Base-by-base conservation (phyloP, 2,797 vertebrate species). In the Graptemys geographica region DNA sequence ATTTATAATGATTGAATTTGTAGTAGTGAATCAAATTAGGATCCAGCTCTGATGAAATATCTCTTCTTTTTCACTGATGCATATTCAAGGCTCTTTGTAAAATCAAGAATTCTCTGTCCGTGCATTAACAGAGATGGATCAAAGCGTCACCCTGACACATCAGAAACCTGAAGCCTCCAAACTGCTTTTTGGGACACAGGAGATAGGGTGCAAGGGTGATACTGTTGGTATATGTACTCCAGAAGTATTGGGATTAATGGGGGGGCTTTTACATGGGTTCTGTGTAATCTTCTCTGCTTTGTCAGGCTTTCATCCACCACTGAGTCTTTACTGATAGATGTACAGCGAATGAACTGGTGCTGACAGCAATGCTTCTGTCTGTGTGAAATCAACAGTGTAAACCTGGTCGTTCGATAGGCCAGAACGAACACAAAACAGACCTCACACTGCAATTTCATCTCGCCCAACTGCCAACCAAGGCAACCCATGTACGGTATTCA, bases 401-500 rank as follows among this genome's bases (percentile, higher is more conserved):
- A 49, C 28, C 18, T 33, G 27, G 27, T 74, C 11, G 3, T 51
- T 80, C 55, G 55, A 74, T 4, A 23, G 69, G 83, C 79, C 90
- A 4, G 23, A 56, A 65, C 56, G 27, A 15, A 16, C 56, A 84
- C 80, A 76, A 92, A 95, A 81, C 23, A 78, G 52, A 72, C 53
- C 33, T 49, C 41, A 53, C 87, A 18, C 21, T 27, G n/a, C 9
- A n/a, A 56, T 91, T 95, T 84, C 86, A 84, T 72, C 59, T 80
- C 89, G 51, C 25, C 65, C 89, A 62, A 8, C 47, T 51, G 57
- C 87, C 33, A 87, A 95, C 72, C 23, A 33, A 31, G 31, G 65
- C 91, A 95, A 95, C 92, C 92, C 82, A 83, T 84, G 62, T 3
- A 11, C 47, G 21, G 91, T 81, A 44, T 88, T 95, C 89, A 51